Percentiles rank a stretch among this genome's conserved stretches.
These are phyloP conservation scores for Propithecus coquereli DNA, from an alignment of 2,113 vertebrate genomes.

Conservation along the genomic window DNA sequence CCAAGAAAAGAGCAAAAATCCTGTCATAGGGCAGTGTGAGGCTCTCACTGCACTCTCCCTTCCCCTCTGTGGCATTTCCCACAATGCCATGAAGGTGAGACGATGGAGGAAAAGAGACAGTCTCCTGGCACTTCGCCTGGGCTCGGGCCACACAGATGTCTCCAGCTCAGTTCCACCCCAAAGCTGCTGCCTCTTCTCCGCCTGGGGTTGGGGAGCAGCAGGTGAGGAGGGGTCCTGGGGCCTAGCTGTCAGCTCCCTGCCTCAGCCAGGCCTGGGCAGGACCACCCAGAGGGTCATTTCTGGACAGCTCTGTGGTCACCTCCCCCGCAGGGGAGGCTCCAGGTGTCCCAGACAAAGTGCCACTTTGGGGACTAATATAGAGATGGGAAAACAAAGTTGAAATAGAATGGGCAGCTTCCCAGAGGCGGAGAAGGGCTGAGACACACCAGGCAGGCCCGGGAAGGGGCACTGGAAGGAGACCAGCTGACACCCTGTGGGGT, in stretches of 20 bases:
- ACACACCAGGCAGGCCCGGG: background rate
- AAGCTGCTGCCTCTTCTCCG: background rate
- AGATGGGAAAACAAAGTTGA: conserved; percentile 16
- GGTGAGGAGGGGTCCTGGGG: background rate
- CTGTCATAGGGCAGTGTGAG: background rate
- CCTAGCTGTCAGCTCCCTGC: background rate
- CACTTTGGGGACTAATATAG: conserved; percentile 41
- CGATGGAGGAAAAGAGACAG: rapidly evolving
- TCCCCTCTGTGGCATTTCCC: background rate
- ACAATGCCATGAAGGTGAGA: background rate
- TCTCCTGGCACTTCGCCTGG: background rate
- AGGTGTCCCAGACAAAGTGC: conserved; percentile 55
- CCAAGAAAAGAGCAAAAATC: background rate
- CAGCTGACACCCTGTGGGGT: background rate
- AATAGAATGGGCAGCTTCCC: background rate
- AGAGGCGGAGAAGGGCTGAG: background rate
- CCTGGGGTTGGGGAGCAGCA: background rate
- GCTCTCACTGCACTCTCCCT: background rate
- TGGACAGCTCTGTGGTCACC: conserved; percentile 8
- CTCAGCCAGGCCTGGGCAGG: background rate
- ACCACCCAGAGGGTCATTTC: conserved; percentile 12
- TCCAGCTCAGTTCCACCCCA: background rate
- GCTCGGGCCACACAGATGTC: background rate
- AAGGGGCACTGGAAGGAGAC: background rate
- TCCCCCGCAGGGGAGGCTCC: background rate